Evolutionary conservation across 2,888 invertebrate species (phyloP), one percentile per base, ranked within the genome.

Genomic region (Operophtera brumata): DNA sequence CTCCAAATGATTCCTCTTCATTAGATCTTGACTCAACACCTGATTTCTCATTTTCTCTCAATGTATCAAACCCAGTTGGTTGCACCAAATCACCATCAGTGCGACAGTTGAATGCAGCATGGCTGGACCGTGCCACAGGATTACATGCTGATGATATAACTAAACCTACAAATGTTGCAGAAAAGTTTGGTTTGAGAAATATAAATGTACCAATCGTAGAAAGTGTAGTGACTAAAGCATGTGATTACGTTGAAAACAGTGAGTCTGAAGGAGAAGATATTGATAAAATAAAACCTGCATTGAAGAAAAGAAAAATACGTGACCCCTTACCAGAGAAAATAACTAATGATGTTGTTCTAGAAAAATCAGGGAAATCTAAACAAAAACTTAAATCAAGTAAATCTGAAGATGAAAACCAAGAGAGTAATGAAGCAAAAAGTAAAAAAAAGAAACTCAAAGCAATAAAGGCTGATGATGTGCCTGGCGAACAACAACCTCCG

Each of bases 221-320:
- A 64, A 70, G 65, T 64, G 42, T 58, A 61, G 42, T 75, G 58
- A 75, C 80, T 36, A 82, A 79, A 70, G 51, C 55, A 43, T 63
- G 85, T 61, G 93, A 94, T 67, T 93, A 92, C 71, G 94, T 95
- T 67, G 96, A 96, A 76, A 93, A 94, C 64, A 94, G 94, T 81
- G 94, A 93, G 64, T 92, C 93, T 35, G 94, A 94, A 69, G 90
- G 83, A 43, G 91, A 92, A 57, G 90, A 91, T 59, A 83, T 79
- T 48, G 66, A 69, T 45, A 88, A 91, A 66, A 72, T 91, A 35
- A 89, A 92, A 63, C 93, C 93, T 44, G 90, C 92, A 34, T 84
- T 91, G 1, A 93, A 93, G 66, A 90, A 91, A 63, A 84, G 91
- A 47, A 91, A 88, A 75, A 51, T 90, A 11, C 13, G 9, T 43